Evolutionary conservation across 1,140 invertebrate species (phyloP), one percentile per base, ranked within the genome.

Genomic region (Scaptomyza hsui): DNA sequence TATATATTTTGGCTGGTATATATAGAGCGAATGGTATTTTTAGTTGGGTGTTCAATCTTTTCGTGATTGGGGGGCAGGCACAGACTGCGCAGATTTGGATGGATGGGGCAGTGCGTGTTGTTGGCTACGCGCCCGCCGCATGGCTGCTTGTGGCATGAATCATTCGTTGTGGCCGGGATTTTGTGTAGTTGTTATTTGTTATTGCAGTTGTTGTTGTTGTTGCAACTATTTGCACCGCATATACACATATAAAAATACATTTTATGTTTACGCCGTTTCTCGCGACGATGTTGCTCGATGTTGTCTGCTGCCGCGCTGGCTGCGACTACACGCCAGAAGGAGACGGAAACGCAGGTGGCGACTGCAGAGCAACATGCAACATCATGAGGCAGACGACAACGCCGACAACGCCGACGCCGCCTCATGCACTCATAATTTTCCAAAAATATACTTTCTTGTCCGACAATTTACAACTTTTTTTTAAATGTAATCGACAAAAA

Each of bases 221-320:
- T 74, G 78, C 75, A 82, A 85, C 77, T 86, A 75, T 77, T 78
- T 78, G 74, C 74, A 71, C 63, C 55, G 68, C 72, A 77, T 88
- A 78, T 86, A 73, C 72, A 77, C 82, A 78, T 86, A 73, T 76
- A 81, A 82, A 89, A 89, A 89, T 89, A 89, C 74, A 82, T 89
- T 89, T 89, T 78, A 88, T 89, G 86, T 89, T 89, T 89, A 89
- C 86, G 86, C 72, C 78, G 55, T 52, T 56, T 35, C 29, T 39
- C 4, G 10, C 67, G 51, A 70, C 60, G 67, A n/a, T n/a, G n/a
- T n/a, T 48, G 42, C 45, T 59, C 57, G 45, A 63, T 44, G 37
- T 47, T 63, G 55, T 67, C 56, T 52, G 56, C 56, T 52, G 56
- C 69, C 69, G 44, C 49, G 37, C 35, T 72, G 61, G 56, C 69